Base-by-base conservation (phyloP, 2,888 invertebrate species). In the Drosophila meridionalis region DNA sequence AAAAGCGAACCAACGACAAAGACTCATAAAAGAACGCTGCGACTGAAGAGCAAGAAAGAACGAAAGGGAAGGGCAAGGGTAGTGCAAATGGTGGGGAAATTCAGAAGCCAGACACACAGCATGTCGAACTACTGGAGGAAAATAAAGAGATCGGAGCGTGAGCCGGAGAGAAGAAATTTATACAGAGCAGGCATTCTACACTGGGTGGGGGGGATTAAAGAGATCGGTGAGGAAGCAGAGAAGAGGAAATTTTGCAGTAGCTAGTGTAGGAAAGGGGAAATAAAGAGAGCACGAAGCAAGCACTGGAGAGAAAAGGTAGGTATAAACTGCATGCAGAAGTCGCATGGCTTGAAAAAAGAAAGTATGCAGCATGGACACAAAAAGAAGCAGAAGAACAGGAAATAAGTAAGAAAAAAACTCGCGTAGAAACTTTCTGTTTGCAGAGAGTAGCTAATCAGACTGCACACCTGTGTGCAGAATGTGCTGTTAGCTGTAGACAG, bases 301-400 rank as follows among this genome's bases (percentile, higher is more conserved):
- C 42, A 50, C n/a, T 34, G 50, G 8, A 9, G 52, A 47, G 30
- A 43, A 56, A 65, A 63, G 32, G 36, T 67, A 53, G 45, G 26
- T 47, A 67, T 56, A 57, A 68, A 73, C 57, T 83, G 81, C 83
- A 86, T 83, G 65, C 72, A 76, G 76, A 73, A 71, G 76, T 78
- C 70, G 74, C 67, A 69, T 69, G 62, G 61, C 66, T 66, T 56
- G 78, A 69, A 89, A 88, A 83, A 89, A 83, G 89, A 84, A 89
- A 83, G 83, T 83, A 80, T 69, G 58, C 42, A 45, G 55, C 62
- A 56, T 64, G 9, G 28, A n/a, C 38, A 40, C 28, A 38, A 55
- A 7, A 20, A 26, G 11, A 45, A 26, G 9, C 14, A 11, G 9
- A 53, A 56, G 48, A 71, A 68, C 74, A 71, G 14, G 7, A 5